Evolutionary conservation across 2,888 invertebrate genomes (phyloP), one percentile per base, ranked within the genome.

Genomic region (Lepidocyrtinus sp.): DNA sequence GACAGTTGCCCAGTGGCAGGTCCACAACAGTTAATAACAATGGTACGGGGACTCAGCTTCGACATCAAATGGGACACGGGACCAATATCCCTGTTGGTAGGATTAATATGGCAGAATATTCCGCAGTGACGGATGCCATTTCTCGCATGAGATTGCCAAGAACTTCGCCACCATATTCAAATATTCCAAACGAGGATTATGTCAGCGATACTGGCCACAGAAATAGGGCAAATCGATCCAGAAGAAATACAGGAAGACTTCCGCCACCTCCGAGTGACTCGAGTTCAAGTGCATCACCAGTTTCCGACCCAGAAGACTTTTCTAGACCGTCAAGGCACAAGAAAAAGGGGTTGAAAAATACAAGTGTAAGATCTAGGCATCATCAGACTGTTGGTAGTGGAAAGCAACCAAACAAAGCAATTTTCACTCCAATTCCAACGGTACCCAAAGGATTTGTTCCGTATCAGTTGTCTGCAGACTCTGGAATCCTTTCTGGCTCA

Each of bases 101-200:
- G 84, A 87, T 89, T 81, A 89, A 89, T 87, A 87, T 88, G 85
- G 88, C 88, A 81, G 88, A 89, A 82, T 89, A 88, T 86, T 87
- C 87, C 1, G 88, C 88, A 82, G 88, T 90, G 70, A 88, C 89
- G 45, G 88, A 89, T 85, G 89, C 89, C 15, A 87, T 90, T 75
- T 87, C 87, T 72, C 87, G 86, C 84, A 87, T 85, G 87, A 86
- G 86, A 87, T 82, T 83, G 63, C 86, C 86, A 46, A 75, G 83
- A 15, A 85, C 85, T 55, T 86, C 86, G 19, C 86, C 86, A 7
- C 86, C 86, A 25, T 86, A 86, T 74, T 83, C 85, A 19, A 85
- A 85, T 80, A 82, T 86, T 61, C 83, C 84, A 26, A 85, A 75
- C 74, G 86, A 86, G 19, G 86, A 86, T 72, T 86, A 86, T 72